Base-by-base conservation (phyloP, 1,140 invertebrate genomes). In the Piezodorus guildinii region DNA sequence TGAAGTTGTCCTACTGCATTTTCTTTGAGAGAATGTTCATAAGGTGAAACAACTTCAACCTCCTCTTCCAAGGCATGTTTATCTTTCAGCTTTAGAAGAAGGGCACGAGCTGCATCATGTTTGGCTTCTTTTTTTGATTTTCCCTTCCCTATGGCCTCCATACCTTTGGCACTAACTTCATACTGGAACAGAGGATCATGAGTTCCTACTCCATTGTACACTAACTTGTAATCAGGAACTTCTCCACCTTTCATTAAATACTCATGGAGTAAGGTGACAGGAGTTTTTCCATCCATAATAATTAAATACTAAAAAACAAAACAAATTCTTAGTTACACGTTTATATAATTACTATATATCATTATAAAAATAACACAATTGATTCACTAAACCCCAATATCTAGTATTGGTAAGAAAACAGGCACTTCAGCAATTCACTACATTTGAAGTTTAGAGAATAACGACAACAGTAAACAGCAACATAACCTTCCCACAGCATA, bases 181-280 rank as follows among this genome's bases (percentile, higher is more conserved):
- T 84, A 88, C 8, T 81, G 81, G 71, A 88, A 90, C 34, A 79
- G 79, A 60, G 86, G 85, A 63, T 84, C 79, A 72, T 88, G 85
- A 1, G 84, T 81, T 16, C 83, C 84, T 21, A 82, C 82, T 68
- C 85, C 84, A 70, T 85, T 80, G 61, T 82, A 77, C 67, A 88
- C 78, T 21, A 88, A 71, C 67, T 86, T 79, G 69, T 87, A 90
- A 66, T 82, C 80, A 2, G 86, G 85, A 6, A 77, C 78, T 25
- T 75, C 73, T 3, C 78, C 76, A 45, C 79, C 75, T 64, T 82
- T 81, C 0, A 81, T 78, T 71, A 85, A 84, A 69, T 87, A 77
- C 73, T 89, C 86, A 75, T 90, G 85, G 5, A 88, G 73, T 46
- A 84, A 79, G 64, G 85, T 85, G 43, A 86, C 84, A 21, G 85